phyloP scores from a whole-genome alignment of 2,888 invertebrate species.

The Crocallis elinguaria region DNA sequence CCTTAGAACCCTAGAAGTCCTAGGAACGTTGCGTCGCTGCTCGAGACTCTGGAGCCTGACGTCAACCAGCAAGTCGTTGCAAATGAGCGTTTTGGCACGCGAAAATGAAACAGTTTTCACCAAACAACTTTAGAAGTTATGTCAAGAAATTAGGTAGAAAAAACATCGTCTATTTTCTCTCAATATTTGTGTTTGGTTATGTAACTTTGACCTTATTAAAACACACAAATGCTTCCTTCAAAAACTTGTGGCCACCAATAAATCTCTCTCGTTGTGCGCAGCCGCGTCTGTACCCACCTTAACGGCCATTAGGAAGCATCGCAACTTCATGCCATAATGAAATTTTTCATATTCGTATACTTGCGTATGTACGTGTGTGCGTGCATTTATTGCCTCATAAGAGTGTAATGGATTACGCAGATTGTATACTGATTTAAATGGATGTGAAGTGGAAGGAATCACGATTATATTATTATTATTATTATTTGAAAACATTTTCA shows the following conservation, averaged over 20 bases:
- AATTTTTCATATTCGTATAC: slow-evolving; percentile 35
- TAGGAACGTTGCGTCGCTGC: too few species aligned
- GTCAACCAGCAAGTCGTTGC: too few species aligned
- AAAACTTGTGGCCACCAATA: neutral
- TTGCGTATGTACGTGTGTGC: neutral
- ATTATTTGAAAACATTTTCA: neutral
- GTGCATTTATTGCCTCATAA: slow-evolving; percentile 20
- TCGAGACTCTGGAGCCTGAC: too few species aligned
- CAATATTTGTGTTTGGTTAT: too few species aligned
- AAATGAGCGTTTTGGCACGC: too few species aligned
- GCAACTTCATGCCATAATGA: slow-evolving; percentile 34
- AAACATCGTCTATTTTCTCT: too few species aligned
- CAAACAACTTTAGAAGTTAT: too few species aligned
- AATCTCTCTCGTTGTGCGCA: neutral
- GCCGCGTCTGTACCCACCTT: slow-evolving; percentile 7
- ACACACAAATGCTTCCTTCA: neutral
- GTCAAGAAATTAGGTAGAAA: too few species aligned
- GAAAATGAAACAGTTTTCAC: too few species aligned
- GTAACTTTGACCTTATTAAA: too few species aligned
- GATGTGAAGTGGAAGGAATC: neutral
- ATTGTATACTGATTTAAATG: slow-evolving; percentile 26
- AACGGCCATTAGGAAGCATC: slow-evolving; percentile 29
- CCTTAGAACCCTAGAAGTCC: too few species aligned
- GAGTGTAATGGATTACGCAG: slow-evolving; percentile 35
- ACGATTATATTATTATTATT: neutral